These are phyloP conservation scores for Brenthis ino DNA, from an alignment of 2,888 invertebrate genomes.

Conservation along the genomic window DNA sequence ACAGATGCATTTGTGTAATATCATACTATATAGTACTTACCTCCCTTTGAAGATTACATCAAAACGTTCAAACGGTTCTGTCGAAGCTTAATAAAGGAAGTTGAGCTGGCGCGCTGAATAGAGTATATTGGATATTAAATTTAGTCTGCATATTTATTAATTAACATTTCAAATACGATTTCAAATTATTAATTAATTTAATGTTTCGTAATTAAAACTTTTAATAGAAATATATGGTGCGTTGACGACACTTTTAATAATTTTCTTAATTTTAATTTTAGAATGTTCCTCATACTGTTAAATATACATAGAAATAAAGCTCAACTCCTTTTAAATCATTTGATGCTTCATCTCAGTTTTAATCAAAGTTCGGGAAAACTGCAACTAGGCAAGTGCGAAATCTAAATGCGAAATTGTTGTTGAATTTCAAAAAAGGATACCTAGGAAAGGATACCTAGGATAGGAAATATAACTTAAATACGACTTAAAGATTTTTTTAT, in stretches of 20 bases:
- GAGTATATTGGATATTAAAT: slow-evolving; percentile 2
- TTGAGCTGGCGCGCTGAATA: slow-evolving; percentile 1
- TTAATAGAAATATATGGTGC: too few relatives aligned
- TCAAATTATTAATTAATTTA: not conserved
- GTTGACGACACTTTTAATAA: too few relatives aligned
- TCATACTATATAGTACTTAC: not conserved
- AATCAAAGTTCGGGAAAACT: slow-evolving; percentile 41
- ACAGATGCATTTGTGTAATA: slow-evolving; percentile 11
- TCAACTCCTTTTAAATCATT: slow-evolving; percentile 36
- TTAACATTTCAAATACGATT: not conserved
- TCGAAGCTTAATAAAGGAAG: slow-evolving; percentile 13
- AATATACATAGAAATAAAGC: not conserved
- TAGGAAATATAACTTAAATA: too few relatives aligned
- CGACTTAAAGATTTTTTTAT: too few relatives aligned
- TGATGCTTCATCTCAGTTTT: slow-evolving; percentile 37
- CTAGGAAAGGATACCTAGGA: too few relatives aligned
- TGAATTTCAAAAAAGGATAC: too few relatives aligned
- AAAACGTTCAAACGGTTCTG: slow-evolving; percentile 16
- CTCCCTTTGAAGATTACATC: slow-evolving; percentile 19
- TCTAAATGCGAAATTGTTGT: slow-evolving; percentile 27
- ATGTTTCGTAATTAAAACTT: too few relatives aligned
- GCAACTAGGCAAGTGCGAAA: slow-evolving; percentile 28
- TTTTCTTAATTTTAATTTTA: too few relatives aligned
- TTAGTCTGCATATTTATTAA: not conserved
- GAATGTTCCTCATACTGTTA: too few relatives aligned